A percentile compares a stretch with the other conserved stretches of the same genome.
Evolutionary conservation across 2,797 vertebrate species (phyloP).

Genomic region (Carcharodon carcharias): DNA sequence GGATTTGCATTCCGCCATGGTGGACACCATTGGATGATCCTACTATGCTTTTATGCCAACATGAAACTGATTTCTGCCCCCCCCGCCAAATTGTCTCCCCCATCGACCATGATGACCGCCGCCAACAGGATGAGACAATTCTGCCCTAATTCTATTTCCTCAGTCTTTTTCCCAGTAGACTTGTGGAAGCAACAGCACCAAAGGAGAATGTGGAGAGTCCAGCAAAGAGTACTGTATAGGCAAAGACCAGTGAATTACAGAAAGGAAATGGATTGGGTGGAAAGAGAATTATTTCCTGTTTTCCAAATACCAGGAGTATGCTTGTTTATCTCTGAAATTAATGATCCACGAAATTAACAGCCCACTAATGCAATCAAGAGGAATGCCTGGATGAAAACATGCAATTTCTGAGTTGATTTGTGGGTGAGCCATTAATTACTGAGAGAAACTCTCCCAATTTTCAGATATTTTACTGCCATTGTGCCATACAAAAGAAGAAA

Average conservation of each 20-base stretch:
- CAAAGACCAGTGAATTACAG: not conserved
- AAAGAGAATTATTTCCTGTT: not conserved
- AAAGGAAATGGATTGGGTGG: not conserved
- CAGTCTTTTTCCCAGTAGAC: not conserved
- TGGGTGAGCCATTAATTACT: not conserved
- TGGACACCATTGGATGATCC: too few relatives aligned
- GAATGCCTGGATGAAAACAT: slow-evolving; percentile 8
- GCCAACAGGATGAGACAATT: too few relatives aligned
- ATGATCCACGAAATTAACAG: slow-evolving; percentile 5
- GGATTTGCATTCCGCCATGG: too few relatives aligned
- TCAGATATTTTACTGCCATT: too few relatives aligned
- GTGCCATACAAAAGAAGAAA: not conserved
- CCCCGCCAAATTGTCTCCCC: too few relatives aligned
- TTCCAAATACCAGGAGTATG: not conserved
- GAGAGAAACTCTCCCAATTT: not conserved
- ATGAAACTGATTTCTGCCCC: too few relatives aligned
- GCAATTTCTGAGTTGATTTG: not conserved
- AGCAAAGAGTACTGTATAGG: not conserved
- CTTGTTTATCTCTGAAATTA: slow-evolving; percentile 20
- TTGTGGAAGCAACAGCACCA: not conserved
- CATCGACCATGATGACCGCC: too few relatives aligned
- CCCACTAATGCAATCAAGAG: slow-evolving; percentile 11
- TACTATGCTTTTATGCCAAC: too few relatives aligned
- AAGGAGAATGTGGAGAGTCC: not conserved
- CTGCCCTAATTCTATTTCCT: not conserved